Conservation (phyloP, 2,113 vertebrate species). For the Crotalus tigris region DNA sequence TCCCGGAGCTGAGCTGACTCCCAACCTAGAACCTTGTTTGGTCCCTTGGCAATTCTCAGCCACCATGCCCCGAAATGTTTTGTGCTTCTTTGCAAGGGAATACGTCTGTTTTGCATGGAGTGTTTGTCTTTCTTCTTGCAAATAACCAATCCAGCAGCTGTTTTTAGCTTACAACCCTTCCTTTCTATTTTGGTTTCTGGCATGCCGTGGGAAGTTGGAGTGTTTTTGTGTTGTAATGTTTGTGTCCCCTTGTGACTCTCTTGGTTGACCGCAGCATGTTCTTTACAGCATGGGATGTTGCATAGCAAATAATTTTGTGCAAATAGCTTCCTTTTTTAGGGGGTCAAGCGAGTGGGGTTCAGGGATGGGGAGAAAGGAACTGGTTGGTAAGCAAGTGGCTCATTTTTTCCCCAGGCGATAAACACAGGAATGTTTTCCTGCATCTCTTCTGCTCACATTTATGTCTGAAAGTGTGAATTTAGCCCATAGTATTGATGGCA, state of each 20-base stretch:
- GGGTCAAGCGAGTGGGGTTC: neutral
- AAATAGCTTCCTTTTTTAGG: neutral
- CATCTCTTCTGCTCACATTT: neutral
- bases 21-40: neutral
- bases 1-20: neutral
- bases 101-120: neutral
- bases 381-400: neutral
- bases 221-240: neutral
- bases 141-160: conserved; percentile 5
- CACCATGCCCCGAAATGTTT: neutral
- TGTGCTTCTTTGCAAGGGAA: neutral
- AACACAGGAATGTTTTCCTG: neutral
- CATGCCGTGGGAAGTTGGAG: conserved; percentile 15
- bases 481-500: neutral
- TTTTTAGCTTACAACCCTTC: conserved; percentile 48
- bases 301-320: neutral
- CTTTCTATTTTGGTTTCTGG: conserved; percentile 45
- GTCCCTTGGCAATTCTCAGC: neutral
- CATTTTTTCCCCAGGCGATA: no score
- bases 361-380: neutral
- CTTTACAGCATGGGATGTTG: neutral
- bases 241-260: neutral
- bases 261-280: neutral
- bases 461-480: neutral
- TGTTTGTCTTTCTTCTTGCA: neutral